Percentiles rank a stretch among this genome's conserved stretches.
phyloP scores from a whole-genome alignment of 2,888 invertebrate species.

The Poecilobothrus nobilitatus region DNA sequence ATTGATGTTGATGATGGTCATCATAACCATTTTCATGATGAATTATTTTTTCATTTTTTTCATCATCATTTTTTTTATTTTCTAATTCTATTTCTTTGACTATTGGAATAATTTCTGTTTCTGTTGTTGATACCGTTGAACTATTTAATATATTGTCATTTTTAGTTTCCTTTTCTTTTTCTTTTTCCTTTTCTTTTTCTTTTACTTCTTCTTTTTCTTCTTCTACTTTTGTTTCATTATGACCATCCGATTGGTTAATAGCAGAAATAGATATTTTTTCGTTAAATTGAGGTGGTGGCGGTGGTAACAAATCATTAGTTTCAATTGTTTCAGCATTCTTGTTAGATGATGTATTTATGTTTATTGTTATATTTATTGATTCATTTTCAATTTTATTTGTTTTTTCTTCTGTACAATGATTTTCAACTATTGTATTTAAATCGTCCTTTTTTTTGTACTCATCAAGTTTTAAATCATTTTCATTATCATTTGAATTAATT shows the following conservation, averaged over 20 bases:
- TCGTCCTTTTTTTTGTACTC: background rate
- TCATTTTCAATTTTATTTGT: constrained; percentile 11
- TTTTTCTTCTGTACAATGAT: background rate
- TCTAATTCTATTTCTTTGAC: background rate
- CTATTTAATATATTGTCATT: constrained; percentile 38
- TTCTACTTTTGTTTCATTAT: no score
- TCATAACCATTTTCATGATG: constrained; percentile 16
- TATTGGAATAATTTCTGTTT: background rate
- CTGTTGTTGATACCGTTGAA: background rate
- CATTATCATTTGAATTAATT: background rate
- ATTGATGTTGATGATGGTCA: background rate
- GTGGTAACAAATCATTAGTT: constrained; percentile 32
- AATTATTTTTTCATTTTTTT: constrained; percentile 12
- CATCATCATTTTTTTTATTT: background rate
- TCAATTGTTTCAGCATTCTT: constrained; percentile 38
- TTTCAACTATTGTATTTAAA: background rate
- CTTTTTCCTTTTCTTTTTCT: constrained; percentile 34
- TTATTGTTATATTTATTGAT: constrained; percentile 15
- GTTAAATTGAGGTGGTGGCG: constrained; percentile 28
- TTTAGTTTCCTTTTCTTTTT: constrained; percentile 46
- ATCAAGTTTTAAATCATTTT: background rate
- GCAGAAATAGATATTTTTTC: constrained; percentile 40
- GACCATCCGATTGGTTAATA: background rate
- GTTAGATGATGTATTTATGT: constrained; percentile 22
- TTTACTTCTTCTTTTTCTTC: constrained; percentile 44